Evolutionary conservation across 1,140 invertebrate genomes (phyloP).

Genomic region (Drosophila jambulina): DNA sequence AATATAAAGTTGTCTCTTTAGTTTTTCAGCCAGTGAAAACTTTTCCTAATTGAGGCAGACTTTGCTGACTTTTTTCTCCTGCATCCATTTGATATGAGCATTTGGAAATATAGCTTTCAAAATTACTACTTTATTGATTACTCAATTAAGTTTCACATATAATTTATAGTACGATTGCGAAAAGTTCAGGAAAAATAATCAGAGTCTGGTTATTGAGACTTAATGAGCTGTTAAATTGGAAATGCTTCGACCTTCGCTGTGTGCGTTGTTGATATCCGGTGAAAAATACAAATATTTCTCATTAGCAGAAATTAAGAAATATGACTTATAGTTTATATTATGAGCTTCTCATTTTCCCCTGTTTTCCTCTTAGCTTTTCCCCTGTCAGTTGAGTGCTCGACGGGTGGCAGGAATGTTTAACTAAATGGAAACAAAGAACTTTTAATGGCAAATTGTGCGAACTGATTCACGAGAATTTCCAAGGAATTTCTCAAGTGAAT

Average conservation of each 20-base stretch:
- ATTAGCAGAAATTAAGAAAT: conserved; percentile 29
- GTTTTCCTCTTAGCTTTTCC: neutral
- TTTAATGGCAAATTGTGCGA: conserved; percentile 47
- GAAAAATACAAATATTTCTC: conserved; percentile 10
- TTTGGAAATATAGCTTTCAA: neutral
- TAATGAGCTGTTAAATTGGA: conserved; percentile 33
- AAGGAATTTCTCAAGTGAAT: conserved; percentile 39
- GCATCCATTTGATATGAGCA: conserved; percentile 27
- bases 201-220: neutral
- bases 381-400: conserved; percentile 11
- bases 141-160: neutral
- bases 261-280: conserved; percentile 4
- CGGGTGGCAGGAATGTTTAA: conserved; percentile 48
- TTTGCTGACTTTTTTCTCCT: neutral
- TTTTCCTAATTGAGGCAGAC: conserved; percentile 27
- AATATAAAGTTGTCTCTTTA: conserved; percentile 19
- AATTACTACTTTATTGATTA: conserved; percentile 5
- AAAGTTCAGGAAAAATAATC: neutral
- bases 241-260: neutral
- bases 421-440: conserved; percentile 44
- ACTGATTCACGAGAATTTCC: conserved; percentile 46
- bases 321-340: conserved; percentile 44
- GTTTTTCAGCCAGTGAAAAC: conserved; percentile 8
- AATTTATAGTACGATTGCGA: neutral
- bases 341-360: conserved; percentile 2